Percentiles rank a stretch among this genome's conserved stretches.
Conservation (phyloP, 2,888 invertebrate species). For the Taenaris catops region DNA sequence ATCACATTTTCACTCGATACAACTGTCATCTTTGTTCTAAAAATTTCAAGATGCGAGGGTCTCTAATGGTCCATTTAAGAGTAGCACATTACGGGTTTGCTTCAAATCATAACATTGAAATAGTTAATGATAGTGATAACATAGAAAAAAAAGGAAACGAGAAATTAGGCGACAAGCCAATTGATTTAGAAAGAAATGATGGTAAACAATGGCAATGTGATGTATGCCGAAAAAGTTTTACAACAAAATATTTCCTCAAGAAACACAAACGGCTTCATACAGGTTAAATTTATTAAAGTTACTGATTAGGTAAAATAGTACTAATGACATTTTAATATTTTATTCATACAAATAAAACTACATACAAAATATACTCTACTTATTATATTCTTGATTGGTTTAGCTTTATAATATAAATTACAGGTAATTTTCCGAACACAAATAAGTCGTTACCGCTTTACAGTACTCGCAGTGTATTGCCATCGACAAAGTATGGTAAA, state of each 20-base stretch:
- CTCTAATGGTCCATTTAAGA: constrained; percentile 89
- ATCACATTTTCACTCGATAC: constrained; percentile 66
- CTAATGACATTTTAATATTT: not conserved
- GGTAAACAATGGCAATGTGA: constrained; percentile 93
- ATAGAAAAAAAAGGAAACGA: constrained; percentile 30
- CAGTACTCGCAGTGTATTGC: no score
- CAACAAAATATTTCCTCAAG: constrained; percentile 93
- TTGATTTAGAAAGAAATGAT: constrained; percentile 60
- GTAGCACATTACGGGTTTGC: constrained; percentile 86
- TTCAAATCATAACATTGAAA: constrained; percentile 34
- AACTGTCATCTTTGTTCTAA: constrained; percentile 89
- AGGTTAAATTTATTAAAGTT: constrained; percentile 80
- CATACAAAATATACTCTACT: no score
- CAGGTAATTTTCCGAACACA: no score
- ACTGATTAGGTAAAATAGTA: constrained; percentile 11
- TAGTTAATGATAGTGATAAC: constrained; percentile 27
- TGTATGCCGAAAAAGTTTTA: constrained; percentile 90
- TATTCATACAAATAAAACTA: constrained; percentile 13
- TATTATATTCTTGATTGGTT: no score
- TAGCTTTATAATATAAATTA: no score
- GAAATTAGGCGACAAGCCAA: constrained; percentile 34
- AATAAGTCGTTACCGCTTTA: no score
- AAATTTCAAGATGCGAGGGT: constrained; percentile 90
- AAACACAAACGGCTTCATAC: constrained; percentile 93
- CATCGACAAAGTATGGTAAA: no score